Conservation (phyloP, 2,888 invertebrate genomes). For the Phoenoteleia sp. region DNA sequence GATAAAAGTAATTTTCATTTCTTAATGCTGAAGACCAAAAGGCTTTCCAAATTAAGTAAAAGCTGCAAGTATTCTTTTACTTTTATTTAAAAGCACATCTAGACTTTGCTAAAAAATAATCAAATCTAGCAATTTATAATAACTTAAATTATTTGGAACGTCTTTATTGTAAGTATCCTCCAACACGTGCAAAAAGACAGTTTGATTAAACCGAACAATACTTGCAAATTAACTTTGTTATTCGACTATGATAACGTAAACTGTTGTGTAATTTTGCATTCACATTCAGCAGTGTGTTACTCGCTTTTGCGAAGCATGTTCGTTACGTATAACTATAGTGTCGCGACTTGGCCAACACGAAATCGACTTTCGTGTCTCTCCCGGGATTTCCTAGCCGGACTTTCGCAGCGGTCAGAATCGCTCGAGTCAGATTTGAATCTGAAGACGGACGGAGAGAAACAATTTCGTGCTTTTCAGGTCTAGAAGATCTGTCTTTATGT, state of each 20-base stretch:
- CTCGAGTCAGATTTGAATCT: constrained; percentile 22
- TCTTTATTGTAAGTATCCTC: no score
- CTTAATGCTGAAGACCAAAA: no score
- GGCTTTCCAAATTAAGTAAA: no score
- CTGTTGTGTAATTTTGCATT: constrained; percentile 44
- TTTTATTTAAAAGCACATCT: no score
- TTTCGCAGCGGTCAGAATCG: constrained; percentile 6
- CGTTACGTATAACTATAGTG: constrained; percentile 30
- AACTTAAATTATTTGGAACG: background rate
- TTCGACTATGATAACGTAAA: background rate
- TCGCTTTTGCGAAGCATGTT: constrained; percentile 53
- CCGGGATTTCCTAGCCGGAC: constrained; percentile 16
- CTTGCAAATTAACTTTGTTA: background rate
- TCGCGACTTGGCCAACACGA: constrained; percentile 40
- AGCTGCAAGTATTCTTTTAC: no score
- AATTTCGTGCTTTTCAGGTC: constrained; percentile 47
- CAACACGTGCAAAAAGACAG: no score
- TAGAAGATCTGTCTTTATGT: constrained; percentile 45
- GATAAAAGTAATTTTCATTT: no score
- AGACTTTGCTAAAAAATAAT: no score
- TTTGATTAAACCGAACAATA: background rate
- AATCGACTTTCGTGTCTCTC: constrained; percentile 38
- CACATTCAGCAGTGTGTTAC: constrained; percentile 31
- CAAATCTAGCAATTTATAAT: no score
- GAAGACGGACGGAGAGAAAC: constrained; percentile 6